phyloP scores from a whole-genome alignment of 2,888 invertebrate genomes.

The Lymantria monacha region DNA sequence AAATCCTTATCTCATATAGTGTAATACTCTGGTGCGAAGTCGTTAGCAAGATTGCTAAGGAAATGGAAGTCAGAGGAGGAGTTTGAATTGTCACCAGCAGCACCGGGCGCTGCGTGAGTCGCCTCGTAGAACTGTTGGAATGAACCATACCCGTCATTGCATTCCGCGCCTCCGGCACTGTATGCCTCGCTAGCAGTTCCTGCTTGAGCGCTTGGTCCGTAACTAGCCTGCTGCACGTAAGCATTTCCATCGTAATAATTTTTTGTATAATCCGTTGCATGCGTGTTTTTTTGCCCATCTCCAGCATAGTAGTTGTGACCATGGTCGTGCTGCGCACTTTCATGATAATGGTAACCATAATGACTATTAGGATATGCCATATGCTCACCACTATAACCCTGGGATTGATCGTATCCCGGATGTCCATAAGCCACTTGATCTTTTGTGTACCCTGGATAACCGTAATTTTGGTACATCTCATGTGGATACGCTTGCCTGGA shows the following conservation, averaged over 20 bases:
- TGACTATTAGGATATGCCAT: conserved; percentile 73
- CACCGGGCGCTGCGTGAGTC: conserved; percentile 69
- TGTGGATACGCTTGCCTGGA: conserved; percentile 68
- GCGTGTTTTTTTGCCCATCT: conserved; percentile 77
- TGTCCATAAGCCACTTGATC: conserved; percentile 81
- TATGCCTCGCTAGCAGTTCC: conserved; percentile 68
- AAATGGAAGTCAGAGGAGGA: conserved; percentile 98
- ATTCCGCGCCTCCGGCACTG: conserved; percentile 63
- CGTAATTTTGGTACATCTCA: conserved; percentile 79
- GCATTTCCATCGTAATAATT: conserved; percentile 71
- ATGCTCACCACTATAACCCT: conserved; percentile 67
- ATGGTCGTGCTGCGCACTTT: conserved; percentile 66
- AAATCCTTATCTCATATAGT: conserved; percentile 83
- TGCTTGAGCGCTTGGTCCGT: conserved; percentile 41
- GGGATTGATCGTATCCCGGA: conserved; percentile 80
- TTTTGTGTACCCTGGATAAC: conserved; percentile 77
- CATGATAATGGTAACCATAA: conserved; percentile 78
- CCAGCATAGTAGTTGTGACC: conserved; percentile 69
- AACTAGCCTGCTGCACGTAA: conserved; percentile 56
- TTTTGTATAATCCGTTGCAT: conserved; percentile 78
- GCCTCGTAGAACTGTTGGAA: conserved; percentile 88
- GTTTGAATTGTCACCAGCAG: conserved; percentile 90
- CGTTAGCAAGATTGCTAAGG: conserved; percentile 94
- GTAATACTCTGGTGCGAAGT: conserved; percentile 96
- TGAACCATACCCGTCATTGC: conserved; percentile 85